These are phyloP conservation scores for Dreissena rostriformis DNA, from an alignment of 1,140 invertebrate genomes.

Conservation along the genomic window DNA sequence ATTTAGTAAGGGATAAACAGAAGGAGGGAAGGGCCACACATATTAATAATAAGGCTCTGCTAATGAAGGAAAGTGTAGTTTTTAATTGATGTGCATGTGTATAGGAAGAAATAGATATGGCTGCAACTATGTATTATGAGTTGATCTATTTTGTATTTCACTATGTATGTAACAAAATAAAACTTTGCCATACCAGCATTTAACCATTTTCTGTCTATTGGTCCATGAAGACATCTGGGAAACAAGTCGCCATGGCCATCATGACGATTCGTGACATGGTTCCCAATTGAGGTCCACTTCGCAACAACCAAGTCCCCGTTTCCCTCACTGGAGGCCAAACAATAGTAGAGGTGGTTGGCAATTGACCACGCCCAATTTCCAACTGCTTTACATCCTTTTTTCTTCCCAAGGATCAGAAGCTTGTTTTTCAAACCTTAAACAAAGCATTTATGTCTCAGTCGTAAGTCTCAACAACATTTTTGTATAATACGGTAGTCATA, in stretches of 20 bases:
- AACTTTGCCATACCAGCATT: constrained; percentile 42
- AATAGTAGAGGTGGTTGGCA: constrained; percentile 59
- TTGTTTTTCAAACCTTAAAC: constrained; percentile 50
- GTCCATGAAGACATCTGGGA: constrained; percentile 41
- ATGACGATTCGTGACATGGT: constrained; percentile 55
- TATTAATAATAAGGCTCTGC: too few relatives aligned
- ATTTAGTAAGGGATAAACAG: too few relatives aligned
- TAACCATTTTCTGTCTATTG: constrained; percentile 54
- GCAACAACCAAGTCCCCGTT: constrained; percentile 52
- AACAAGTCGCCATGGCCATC: constrained; percentile 36
- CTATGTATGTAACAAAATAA: too few relatives aligned
- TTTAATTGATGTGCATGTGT: too few relatives aligned
- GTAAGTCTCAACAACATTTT: constrained; percentile 11
- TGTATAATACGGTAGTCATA: constrained; percentile 38
- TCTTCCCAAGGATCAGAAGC: constrained; percentile 9
- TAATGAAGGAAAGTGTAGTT: too few relatives aligned
- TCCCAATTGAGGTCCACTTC: constrained; percentile 54
- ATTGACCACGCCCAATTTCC: constrained; percentile 39
- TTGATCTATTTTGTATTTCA: too few relatives aligned
- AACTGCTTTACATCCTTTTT: constrained; percentile 25
- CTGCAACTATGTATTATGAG: too few relatives aligned
- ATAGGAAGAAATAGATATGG: too few relatives aligned
- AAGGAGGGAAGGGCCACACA: too few relatives aligned
- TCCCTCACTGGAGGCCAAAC: constrained; percentile 43
- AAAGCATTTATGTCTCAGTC: background rate